Evolutionary conservation across 2,888 invertebrate species (phyloP).

Genomic region (Cantharis lateralis): DNA sequence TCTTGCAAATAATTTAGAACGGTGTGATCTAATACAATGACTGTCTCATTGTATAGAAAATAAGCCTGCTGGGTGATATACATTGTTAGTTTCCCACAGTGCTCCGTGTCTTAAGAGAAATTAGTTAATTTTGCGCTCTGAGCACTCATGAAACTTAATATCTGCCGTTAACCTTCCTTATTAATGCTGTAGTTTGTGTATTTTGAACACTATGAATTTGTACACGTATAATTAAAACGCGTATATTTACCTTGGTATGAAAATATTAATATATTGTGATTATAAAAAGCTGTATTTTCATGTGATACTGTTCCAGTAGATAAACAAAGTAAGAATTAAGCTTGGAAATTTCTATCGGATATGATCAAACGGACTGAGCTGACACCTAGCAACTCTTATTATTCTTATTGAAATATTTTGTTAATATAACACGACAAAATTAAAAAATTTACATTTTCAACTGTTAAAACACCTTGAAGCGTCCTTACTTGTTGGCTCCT

Average conservation of each 20-base stretch:
- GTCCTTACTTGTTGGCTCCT: background rate
- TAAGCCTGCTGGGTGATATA: constrained; percentile 43
- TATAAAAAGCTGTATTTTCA: background rate
- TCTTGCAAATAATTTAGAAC: constrained; percentile 23
- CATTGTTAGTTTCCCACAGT: constrained; percentile 44
- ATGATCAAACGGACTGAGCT: background rate
- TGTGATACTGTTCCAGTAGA: background rate
- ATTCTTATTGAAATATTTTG: background rate
- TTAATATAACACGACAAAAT: background rate
- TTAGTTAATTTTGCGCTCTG: constrained; percentile 46
- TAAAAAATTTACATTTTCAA: background rate
- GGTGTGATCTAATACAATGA: constrained; percentile 23
- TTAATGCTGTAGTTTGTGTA: constrained; percentile 31
- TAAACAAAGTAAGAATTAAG: background rate
- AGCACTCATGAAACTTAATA: constrained; percentile 45
- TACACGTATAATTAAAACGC: constrained; percentile 24
- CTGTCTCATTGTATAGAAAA: constrained; percentile 43
- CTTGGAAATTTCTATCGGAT: background rate
- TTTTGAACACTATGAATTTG: constrained; percentile 26
- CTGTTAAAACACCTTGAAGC: background rate
- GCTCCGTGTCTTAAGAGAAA: constrained; percentile 46
- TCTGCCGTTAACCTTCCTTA: constrained; percentile 42
- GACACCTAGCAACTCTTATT: background rate
- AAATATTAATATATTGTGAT: constrained; percentile 9
- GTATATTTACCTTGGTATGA: constrained; percentile 11